Evolutionary conservation across 2,797 vertebrate genomes (phyloP), one percentile per base, ranked within the genome.

Genomic region (Adrianichthys oophorus): DNA sequence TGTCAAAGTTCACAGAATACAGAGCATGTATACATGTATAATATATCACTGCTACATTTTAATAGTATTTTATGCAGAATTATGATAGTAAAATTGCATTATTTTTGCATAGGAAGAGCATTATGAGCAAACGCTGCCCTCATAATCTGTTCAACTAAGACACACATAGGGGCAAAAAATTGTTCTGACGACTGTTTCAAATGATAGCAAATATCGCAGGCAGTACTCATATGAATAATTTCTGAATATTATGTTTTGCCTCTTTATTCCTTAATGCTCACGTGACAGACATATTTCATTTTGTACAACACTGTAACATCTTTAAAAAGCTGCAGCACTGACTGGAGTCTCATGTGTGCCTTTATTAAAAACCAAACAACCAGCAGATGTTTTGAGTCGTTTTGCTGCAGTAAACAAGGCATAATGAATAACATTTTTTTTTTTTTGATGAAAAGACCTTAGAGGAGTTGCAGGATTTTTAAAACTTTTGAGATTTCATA

Each of bases 71-170:
- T 55, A 23, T 55, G 26, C 37, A 48, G 45, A 52, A 41, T 54
- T 45, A 41, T 48, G 64, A 41, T 68, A 14, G 21, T 48, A 24
- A 21, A 64, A 59, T 74, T 32, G 19, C 29, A 52, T 66, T 53
- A 18, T 56, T 52, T 48, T 24, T 56, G 44, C 43, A 55, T 63
- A 47, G 41, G 56, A 65, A 23, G 6, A 32, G 14, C 18, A 59
- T 62, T 59, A 61, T 59, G 23, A 67, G n/a, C 26, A 69, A 50
- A 7, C 44, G 52, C 26, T 53, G 43, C 46, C 23, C 65, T 68
- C 54, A n/a, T 67, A 70, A 68, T 69, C 68, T 49, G 16, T 23
- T 76, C 53, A 43, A 19, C 55, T 51, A 50, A 73, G 58, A 56
- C 43, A 47, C 59, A 51, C 26, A 45, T 18, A 54, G 51, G 32